A percentile compares a stretch with the other conserved stretches of the same genome.
Conservation (phyloP, 1,140 invertebrate species). For the Drosophila bipectinata region DNA sequence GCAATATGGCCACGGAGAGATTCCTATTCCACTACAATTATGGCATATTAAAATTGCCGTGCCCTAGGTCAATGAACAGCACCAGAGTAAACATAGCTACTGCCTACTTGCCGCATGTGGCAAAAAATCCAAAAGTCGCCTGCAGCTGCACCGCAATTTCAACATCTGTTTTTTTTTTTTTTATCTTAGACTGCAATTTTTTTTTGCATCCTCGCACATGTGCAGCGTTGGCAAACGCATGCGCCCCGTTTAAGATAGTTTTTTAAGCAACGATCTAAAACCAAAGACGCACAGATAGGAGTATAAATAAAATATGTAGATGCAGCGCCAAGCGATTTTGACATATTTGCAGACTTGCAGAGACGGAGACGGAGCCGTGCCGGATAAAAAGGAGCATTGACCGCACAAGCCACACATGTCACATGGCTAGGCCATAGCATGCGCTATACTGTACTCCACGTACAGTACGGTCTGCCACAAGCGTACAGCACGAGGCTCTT, state of each 20-base stretch:
- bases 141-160: conserved; percentile 46
- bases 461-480: conserved; percentile 46
- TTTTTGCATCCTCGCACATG: conserved; percentile 68
- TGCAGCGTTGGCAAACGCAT: conserved; percentile 54
- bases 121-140: conserved; percentile 48
- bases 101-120: conserved; percentile 51
- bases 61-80: conserved; percentile 64
- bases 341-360: conserved; percentile 53
- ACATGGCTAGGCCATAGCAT: conserved; percentile 37
- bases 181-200: conserved; percentile 5
- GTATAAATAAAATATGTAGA: conserved; percentile 62
- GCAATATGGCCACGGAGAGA: conserved; percentile 14
- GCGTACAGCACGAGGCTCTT: conserved; percentile 8
- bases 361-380: conserved; percentile 15
- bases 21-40: conserved; percentile 35
- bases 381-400: conserved; percentile 46
- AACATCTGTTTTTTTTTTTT: conserved; percentile 66
- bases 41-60: conserved; percentile 31
- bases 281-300: conserved; percentile 37
- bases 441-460: conserved; percentile 14
- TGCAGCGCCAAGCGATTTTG: conserved; percentile 43
- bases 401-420: conserved; percentile 56
- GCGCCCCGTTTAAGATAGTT: conserved; percentile 52
- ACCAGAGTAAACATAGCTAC: conserved; percentile 39
- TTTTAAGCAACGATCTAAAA: conserved; percentile 61